Conservation (phyloP, 1,140 invertebrate species). For the Ceratitis capitata region DNA sequence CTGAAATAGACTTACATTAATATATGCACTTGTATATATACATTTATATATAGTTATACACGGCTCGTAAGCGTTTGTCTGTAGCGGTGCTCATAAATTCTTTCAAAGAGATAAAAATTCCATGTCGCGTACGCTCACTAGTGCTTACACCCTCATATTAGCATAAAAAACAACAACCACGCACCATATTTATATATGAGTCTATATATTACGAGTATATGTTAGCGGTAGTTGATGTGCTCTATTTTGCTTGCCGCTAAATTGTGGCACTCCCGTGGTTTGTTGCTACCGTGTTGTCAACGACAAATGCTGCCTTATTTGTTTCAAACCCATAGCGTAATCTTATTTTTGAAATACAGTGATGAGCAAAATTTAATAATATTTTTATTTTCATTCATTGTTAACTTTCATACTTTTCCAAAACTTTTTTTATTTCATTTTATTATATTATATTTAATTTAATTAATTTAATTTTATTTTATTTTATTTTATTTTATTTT, state of each 20-base stretch:
- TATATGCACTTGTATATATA: not conserved
- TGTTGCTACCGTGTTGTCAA: not conserved
- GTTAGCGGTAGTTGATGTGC: not conserved
- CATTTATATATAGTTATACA: too few relatives aligned
- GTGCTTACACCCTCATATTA: not conserved
- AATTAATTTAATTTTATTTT: too few relatives aligned
- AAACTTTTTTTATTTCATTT: too few relatives aligned
- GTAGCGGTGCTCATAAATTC: not conserved
- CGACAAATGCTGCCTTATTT: not conserved
- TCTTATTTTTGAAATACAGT: too few relatives aligned
- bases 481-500: too few relatives aligned
- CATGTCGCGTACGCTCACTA: not conserved
- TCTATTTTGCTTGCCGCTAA: not conserved
- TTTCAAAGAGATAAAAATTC: conserved; percentile 13
- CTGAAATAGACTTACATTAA: not conserved
- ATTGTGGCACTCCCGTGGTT: not conserved
- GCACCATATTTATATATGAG: not conserved
- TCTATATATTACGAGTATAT: not conserved
- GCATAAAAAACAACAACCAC: not conserved
- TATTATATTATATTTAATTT: too few relatives aligned
- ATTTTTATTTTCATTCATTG: too few relatives aligned
- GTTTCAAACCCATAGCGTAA: too few relatives aligned
- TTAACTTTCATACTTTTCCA: too few relatives aligned
- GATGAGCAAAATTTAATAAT: too few relatives aligned
- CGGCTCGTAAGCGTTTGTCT: not conserved